Conservation (phyloP, 2,113 vertebrate genomes). For the Lates calcarifer region DNA sequence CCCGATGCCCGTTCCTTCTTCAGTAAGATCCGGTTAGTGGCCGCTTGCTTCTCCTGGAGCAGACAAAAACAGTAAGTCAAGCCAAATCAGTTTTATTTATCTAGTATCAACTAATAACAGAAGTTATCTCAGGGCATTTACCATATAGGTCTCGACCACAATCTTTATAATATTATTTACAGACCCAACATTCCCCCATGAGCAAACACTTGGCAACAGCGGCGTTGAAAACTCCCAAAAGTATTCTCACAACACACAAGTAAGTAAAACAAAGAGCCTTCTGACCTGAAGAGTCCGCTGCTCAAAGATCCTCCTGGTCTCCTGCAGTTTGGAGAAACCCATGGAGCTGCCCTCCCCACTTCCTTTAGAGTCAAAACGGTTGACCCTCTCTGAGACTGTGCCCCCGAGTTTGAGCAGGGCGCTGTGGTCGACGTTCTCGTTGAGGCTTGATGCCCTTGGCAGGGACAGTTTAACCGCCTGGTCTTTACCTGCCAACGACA, state of each 20-base stretch:
- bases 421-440: constrained; percentile 92
- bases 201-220: no score
- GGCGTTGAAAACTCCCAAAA: no score
- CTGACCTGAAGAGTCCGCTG: constrained; percentile 89
- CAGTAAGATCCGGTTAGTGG: constrained; percentile 92
- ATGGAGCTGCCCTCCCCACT: constrained; percentile 66
- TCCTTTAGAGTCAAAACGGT: constrained; percentile 91
- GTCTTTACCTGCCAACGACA: constrained; percentile 80
- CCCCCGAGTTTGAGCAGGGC: constrained; percentile 91
- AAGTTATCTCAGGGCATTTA: no score
- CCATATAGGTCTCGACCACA: no score
- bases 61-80: not conserved
- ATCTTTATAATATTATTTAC: no score
- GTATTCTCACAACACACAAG: not conserved
- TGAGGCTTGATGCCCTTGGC: constrained; percentile 92
- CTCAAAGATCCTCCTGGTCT: constrained; percentile 96
- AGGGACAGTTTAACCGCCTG: constrained; percentile 91
- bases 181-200: no score
- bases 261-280: not conserved
- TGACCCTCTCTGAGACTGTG: constrained; percentile 93
- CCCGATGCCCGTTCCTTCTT: constrained; percentile 93
- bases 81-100: no score
- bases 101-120: no score
- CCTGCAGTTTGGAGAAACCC: constrained; percentile 93
- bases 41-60: constrained; percentile 90